These are phyloP conservation scores for Octomys mimax DNA, from an alignment of 2,797 vertebrate species.

Conservation along the genomic window DNA sequence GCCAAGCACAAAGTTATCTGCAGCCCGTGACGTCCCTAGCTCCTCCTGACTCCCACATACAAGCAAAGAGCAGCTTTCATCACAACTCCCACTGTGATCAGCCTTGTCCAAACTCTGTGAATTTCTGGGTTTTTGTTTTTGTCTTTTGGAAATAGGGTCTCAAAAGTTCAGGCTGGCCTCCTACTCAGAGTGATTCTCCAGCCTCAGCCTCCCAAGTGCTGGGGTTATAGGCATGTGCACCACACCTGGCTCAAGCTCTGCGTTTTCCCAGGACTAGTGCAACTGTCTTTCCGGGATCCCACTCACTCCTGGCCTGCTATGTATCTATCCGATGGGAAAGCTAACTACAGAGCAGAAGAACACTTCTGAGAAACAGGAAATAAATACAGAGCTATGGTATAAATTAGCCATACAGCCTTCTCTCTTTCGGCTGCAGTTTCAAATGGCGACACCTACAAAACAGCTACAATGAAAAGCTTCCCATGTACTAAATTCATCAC, in stretches of 20 bases:
- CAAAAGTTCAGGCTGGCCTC: background rate
- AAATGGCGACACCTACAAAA: background rate
- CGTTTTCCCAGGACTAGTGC: background rate
- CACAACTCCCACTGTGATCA: background rate
- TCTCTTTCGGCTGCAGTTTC: background rate
- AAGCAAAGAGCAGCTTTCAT: background rate
- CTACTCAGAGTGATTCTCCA: background rate
- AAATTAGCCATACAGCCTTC: background rate
- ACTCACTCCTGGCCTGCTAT: background rate
- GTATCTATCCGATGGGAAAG: background rate
- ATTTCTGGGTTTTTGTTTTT: background rate
- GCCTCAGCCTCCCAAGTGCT: background rate
- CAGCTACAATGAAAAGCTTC: background rate
- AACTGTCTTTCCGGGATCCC: background rate
- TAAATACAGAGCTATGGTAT: background rate
- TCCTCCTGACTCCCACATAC: background rate
- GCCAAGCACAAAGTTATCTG: background rate
- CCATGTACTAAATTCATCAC: background rate
- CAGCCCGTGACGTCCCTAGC: accelerated
- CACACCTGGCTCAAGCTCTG: background rate
- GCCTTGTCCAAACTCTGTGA: background rate
- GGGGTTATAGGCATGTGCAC: background rate
- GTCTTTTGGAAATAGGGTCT: background rate
- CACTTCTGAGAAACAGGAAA: background rate
- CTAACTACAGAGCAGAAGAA: background rate